Evolutionary conservation across 2,888 invertebrate genomes (phyloP), one percentile per base, ranked within the genome.

Genomic region (Blera fallax): DNA sequence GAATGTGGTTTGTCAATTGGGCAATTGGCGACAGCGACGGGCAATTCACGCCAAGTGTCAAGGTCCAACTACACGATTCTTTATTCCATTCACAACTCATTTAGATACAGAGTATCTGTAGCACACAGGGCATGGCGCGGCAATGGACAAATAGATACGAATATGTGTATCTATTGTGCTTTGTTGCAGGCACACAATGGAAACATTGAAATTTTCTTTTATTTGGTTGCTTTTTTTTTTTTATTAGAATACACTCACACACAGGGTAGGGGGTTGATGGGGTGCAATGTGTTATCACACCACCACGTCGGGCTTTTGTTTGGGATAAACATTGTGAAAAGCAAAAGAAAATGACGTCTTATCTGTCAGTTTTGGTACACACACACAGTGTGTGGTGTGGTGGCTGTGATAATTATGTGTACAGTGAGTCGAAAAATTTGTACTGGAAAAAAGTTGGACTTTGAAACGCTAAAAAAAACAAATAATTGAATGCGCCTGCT

Each of bases 41-140:
- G 40, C 60, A 77, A 52, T 58, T 77, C 69, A 69, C 69, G 69
- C 69, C 78, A 78, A 84, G 79, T 80, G 84, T 84, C 84, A 84
- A 84, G 84, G 84, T 80, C 84, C 79, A 84, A 43, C 54, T 18
- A 45, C 45, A 43, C 40, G 32, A 74, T 83, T 74, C 74, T 76
- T 80, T 58, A 84, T 80, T 84, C 84, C 70, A 74, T 76, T 84
- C 80, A 84, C 74, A 80, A 52, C 70, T 73, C 67, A 67, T 80
- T 80, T 67, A 84, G 74, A 79, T 79, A 74, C 54, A 45, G n/a
- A n/a, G 34, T 74, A 84, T 80, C 84, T 76, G n/a, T n/a, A 56
- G 58, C 34, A 16, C 69, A 14, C 16, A 48, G 32, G 40, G 21
- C 50, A 40, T 72, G 50, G 58, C 60, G 32, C 54, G 62, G 72